Base-by-base conservation (phyloP, 2,797 vertebrate species). In the Anguilla anguilla region DNA sequence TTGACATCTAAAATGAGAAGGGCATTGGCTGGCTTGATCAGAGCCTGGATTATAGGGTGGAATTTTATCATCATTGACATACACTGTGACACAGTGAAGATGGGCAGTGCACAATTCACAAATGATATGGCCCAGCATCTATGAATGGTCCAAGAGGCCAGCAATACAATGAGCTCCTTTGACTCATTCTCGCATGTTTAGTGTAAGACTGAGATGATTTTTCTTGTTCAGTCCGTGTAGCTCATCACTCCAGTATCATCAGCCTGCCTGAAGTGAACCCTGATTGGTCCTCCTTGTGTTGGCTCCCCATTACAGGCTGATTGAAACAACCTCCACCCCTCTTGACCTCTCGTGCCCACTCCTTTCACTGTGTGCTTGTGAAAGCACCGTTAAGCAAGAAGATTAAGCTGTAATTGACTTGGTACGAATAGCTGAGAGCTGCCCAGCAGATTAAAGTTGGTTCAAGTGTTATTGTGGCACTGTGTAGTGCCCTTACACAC, bases 341-440 rank as follows among this genome's bases (percentile, higher is more conserved):
- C 28, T 72, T 72, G 67, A 72, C 28, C 67, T 72, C 67, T 72
- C n/a, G 10, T 28, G 83, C 31, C n/a, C n/a, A 5, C 83, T 39
- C 17, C 9, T 22, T 82, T 35, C 69, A 77, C 72, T 17, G 35
- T 5, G 35, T 6, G 15, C 72, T 19, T 39, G 31, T 77, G 72
- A 17, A 43, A 10, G 53, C 83, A 57, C 53, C 17, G n/a, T 64
- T 28, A 85, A 22, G 25, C 35, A 43, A 82, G 90, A 90, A 81
- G 57, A 90, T 85, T 89, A 77, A 89, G 89, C 92, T 91, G 85
- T 94, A 95, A 94, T 95, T 94, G 92, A 95, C 93, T 91, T 92
- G 91, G 92, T 92, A 94, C 95, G 89, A 95, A 95, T 95, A 94
- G 93, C 95, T 95, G 85, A 95, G 93, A 74, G 89, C 89, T 81